phyloP scores from a whole-genome alignment of 2,113 vertebrate species.

The human region DNA sequence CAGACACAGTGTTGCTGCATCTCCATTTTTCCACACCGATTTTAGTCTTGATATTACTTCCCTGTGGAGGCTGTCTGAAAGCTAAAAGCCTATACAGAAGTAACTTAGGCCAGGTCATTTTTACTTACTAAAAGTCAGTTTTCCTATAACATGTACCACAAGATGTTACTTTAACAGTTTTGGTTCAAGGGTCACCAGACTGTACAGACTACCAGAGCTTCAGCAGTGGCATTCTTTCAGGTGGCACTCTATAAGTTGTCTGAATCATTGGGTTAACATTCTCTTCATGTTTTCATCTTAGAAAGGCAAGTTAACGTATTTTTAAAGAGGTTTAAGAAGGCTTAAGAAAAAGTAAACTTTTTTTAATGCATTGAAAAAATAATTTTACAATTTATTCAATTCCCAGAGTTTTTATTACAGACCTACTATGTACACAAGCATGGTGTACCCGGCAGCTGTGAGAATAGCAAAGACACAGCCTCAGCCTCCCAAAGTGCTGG shows the following conservation, averaged over 20 bases:
- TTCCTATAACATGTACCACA: slow-evolving; percentile 48
- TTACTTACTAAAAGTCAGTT: slow-evolving; percentile 57
- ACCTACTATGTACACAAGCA: not conserved
- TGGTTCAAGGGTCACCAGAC: not conserved
- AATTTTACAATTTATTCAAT: slow-evolving; percentile 11
- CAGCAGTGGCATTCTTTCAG: not conserved
- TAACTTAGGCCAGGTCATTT: slow-evolving; percentile 65
- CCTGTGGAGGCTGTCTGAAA: slow-evolving; percentile 67
- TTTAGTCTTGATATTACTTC: slow-evolving; percentile 73
- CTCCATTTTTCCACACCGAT: slow-evolving; percentile 72
- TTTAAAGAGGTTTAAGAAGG: slow-evolving; percentile 22
- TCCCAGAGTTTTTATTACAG: not conserved
- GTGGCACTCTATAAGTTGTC: not conserved
- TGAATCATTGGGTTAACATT: slow-evolving; percentile 31
- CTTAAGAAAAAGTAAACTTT: not conserved
- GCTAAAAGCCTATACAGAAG: slow-evolving; percentile 73
- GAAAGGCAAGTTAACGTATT: not conserved
- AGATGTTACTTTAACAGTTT: slow-evolving; percentile 14
- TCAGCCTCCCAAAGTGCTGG: too few species aligned
- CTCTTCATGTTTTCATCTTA: not conserved
- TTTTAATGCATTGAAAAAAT: not conserved
- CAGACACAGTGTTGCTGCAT: slow-evolving; percentile 62
- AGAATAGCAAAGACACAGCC: not conserved
- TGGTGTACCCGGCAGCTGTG: not conserved
- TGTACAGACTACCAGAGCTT: not conserved